Evolutionary conservation across 2,113 vertebrate species (phyloP), one percentile per base, ranked within the genome.

Genomic region (Corythaixoides concolor): DNA sequence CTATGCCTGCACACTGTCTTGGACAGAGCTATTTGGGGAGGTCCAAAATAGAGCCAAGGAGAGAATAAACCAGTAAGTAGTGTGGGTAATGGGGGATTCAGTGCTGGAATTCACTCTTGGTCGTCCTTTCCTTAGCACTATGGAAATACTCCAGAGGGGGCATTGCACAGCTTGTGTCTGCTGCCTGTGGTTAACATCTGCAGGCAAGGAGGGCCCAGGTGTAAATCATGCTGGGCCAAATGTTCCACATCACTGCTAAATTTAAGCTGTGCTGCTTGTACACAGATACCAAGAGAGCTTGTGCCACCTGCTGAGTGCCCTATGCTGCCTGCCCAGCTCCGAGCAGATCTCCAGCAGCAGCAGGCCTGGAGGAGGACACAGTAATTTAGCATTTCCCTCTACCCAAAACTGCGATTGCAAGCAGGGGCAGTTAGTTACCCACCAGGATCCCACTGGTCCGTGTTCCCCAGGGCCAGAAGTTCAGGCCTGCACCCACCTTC

Each of bases 231-330:
- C 11, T 8, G 23, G n/a, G 26, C 52, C 79, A 64, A 45, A 59
- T 32, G 24, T 43, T 85, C 56, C 66, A 47, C 43, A 23, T n/a
- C 19, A 16, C 27, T 14, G 12, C 32, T 28, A 41, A 86, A 50
- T 59, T 58, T 50, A 58, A 85, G 43, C 11, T 64, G 35, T 60
- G 27, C 28, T 82, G n/a, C 43, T 47, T 72, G 11, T 20, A 30
- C 62, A 18, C 13, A 32, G 52, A 21, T 45, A 50, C 0, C 39
- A 84, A 84, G 58, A 67, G 56, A 72, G 22, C 20, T 68, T n/a
- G 12, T 15, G 11, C 32, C 56, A 17, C 70, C 23, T 6, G 8
- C 22, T 0, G 0, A 52, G 30, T 35, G 53, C 6, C 53, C 74
- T 37, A 62, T 45, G 47, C 75, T 63, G 67, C 18, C 26, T 43